Base-by-base conservation (phyloP, 2,888 invertebrate species). In the Syritta pipiens region DNA sequence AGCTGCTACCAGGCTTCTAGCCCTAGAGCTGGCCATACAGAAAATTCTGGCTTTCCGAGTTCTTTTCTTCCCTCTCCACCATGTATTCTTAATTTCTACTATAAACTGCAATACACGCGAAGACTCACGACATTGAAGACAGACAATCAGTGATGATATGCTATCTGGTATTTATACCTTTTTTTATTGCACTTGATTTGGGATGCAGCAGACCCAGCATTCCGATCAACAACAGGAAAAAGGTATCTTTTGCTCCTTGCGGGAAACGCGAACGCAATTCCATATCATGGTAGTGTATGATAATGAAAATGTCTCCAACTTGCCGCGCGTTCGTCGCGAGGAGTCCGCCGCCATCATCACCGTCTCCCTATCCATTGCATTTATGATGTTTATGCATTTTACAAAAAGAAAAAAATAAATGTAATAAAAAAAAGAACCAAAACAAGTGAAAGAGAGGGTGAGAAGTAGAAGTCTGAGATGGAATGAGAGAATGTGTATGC, bases 151-250 rank as follows among this genome's bases (percentile, higher is more conserved):
- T 65, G 44, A 69, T 71, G 63, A 44, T 57, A 69, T 57, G 62
- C 26, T 62, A 55, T 62, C 44, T 46, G 46, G 32, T 53, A 59
- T 53, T 63, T 62, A 63, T 49, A 62, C 24, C 14, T 57, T 65
- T 72, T 51, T 67, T 65, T 72, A 63, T 77, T 77, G 20, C 53
- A 71, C 59, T 77, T 77, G 60, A 72, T 77, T 67, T 55, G 35
- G 37, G 65, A 67, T 55, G 65, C 65, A 72, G 46, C 35, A 69
- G 59, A 35, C 4, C 53, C 65, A 59, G 40, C 77, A 77, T 67
- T 72, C 72, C 77, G 35, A 72, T 67, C 48, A 71, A 35, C 63
- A n/a, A n/a, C 57, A 17, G 20, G 24, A 7, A 49, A 0, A 19
- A 7, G 24, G n/a, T 44, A 26, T 60, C 32, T 42, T n/a, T n/a